A percentile compares a stretch with the other conserved stretches of the same genome.
Conservation (phyloP, 2,888 invertebrate species). For the Anoplius nigerrimus region DNA sequence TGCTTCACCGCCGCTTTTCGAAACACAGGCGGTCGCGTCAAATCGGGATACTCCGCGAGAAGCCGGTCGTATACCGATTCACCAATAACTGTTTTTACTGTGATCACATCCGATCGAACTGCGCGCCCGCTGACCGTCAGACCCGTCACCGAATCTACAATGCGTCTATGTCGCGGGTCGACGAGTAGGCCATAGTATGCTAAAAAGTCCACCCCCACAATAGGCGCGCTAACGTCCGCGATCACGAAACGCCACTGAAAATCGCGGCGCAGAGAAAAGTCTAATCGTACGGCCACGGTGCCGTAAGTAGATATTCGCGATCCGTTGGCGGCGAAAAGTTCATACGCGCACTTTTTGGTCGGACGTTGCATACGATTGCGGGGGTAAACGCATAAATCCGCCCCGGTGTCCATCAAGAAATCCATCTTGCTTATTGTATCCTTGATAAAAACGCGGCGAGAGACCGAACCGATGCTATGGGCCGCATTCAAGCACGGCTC, state of each 20-base stretch:
- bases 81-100: too few relatives aligned
- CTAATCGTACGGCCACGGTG: constrained; percentile 22
- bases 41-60: too few relatives aligned
- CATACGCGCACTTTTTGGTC: too few relatives aligned
- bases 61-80: too few relatives aligned
- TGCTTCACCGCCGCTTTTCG: too few relatives aligned
- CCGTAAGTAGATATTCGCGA: too few relatives aligned
- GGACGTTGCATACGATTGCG: constrained; percentile 13
- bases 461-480: too few relatives aligned
- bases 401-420: constrained; percentile 49
- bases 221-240: constrained; percentile 63
- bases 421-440: constrained; percentile 25
- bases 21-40: too few relatives aligned
- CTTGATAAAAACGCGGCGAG: constrained; percentile 41
- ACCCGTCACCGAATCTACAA: constrained; percentile 39
- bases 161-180: constrained; percentile 49
- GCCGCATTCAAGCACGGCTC: too few relatives aligned
- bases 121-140: too few relatives aligned
- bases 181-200: constrained; percentile 59
- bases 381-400: constrained; percentile 47
- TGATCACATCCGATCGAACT: too few relatives aligned
- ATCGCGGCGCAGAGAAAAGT: constrained; percentile 59
- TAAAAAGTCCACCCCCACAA: constrained; percentile 67
- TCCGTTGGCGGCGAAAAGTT: too few relatives aligned
- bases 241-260: constrained; percentile 63